Conservation (phyloP, 1,140 invertebrate species). For the Copidosoma floridanum region DNA sequence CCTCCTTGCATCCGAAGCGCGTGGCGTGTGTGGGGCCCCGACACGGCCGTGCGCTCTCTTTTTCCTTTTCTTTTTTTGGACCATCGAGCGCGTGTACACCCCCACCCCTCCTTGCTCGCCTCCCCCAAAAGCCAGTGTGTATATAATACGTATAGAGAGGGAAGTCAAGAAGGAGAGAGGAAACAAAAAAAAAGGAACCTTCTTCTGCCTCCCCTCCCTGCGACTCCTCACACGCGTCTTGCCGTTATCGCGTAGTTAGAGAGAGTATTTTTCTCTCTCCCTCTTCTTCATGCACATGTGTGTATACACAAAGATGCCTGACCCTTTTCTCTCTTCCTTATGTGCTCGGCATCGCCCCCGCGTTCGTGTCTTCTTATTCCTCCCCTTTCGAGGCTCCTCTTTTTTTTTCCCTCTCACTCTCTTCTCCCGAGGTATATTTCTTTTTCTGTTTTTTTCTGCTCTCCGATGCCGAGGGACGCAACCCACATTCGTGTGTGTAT, state of each 20-base stretch:
- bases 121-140: too few relatives aligned
- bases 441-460: constrained; percentile 1
- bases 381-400: background rate
- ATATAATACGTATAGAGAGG: too few relatives aligned
- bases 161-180: too few relatives aligned
- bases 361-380: background rate
- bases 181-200: too few relatives aligned
- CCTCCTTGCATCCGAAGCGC: background rate
- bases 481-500: too few relatives aligned
- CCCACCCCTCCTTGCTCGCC: background rate
- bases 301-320: too few relatives aligned
- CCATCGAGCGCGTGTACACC: too few relatives aligned
- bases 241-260: too few relatives aligned
- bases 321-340: constrained; percentile 14
- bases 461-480: background rate
- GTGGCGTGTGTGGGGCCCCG: background rate
- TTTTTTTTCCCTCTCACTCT: background rate
- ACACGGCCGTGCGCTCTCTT: background rate
- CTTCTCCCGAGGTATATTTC: too few relatives aligned
- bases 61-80: background rate
- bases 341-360: background rate
- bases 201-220: too few relatives aligned
- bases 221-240: too few relatives aligned
- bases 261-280: constrained; percentile 22
- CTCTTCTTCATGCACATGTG: too few relatives aligned